These are phyloP conservation scores for Palaemon carinicauda DNA, from an alignment of 1,140 invertebrate genomes.

Conservation along the genomic window DNA sequence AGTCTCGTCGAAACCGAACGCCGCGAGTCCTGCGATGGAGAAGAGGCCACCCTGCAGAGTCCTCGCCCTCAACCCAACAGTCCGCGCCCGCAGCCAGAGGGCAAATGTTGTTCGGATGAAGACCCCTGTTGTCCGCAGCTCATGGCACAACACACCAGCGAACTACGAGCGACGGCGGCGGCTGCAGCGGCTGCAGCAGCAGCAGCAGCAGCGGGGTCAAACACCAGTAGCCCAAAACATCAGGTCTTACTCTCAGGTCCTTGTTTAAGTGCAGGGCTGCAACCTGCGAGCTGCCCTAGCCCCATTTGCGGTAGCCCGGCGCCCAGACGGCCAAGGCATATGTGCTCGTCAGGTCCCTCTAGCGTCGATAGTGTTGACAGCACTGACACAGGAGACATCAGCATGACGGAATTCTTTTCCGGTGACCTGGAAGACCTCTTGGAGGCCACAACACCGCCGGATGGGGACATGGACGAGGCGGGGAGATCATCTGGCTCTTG, in stretches of 20 bases:
- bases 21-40: neutral
- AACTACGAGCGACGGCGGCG: neutral
- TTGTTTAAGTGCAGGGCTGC: neutral
- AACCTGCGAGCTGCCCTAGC: constrained; percentile 3
- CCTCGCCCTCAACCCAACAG: neutral
- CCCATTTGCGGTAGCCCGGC: constrained; percentile 37
- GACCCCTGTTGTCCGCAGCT: constrained; percentile 41
- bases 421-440: constrained; percentile 27
- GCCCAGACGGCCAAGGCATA: neutral
- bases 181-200: neutral
- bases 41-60: neutral
- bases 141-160: constrained; percentile 3
- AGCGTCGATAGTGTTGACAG: constrained; percentile 29
- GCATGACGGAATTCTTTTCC: neutral
- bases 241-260: neutral
- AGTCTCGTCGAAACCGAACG: neutral
- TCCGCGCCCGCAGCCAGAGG: neutral
- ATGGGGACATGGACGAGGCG: constrained; percentile 9
- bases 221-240: neutral
- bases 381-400: neutral
- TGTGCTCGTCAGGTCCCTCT: constrained; percentile 14
- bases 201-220: neutral
- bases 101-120: constrained; percentile 34
- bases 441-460: neutral
- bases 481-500: neutral